Evolutionary conservation across 2,113 vertebrate species (phyloP).

Genomic region (Rhinogobius similis): DNA sequence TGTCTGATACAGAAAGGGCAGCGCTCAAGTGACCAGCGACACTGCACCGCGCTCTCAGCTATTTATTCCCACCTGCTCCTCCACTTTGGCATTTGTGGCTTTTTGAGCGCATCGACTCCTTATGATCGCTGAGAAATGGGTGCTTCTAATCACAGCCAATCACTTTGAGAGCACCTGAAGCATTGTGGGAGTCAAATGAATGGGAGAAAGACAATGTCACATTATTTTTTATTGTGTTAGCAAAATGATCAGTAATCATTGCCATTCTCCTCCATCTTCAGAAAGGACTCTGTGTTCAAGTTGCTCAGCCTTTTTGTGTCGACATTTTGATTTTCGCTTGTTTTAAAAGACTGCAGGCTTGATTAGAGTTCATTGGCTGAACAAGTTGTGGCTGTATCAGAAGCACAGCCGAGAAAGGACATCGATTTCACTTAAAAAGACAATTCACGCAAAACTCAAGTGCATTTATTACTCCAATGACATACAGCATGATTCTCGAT

Average conservation of each 20-base stretch:
- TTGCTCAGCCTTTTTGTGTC: conserved; percentile 20
- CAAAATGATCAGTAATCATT: conserved; percentile 41
- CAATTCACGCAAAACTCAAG: no score
- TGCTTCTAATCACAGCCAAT: conserved; percentile 29
- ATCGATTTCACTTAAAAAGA: neutral
- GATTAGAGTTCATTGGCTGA: conserved; percentile 47
- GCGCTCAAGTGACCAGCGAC: conserved; percentile 17
- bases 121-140: conserved; percentile 18
- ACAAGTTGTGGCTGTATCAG: conserved; percentile 49
- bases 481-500: no score
- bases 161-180: conserved; percentile 27
- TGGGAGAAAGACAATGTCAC: neutral
- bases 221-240: conserved; percentile 30
- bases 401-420: conserved; percentile 17
- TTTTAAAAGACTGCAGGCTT: conserved; percentile 39
- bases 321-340: conserved; percentile 48
- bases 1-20: conserved; percentile 15
- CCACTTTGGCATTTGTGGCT: conserved; percentile 5
- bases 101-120: conserved; percentile 20
- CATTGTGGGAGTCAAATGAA: conserved; percentile 17
- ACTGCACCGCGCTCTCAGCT: conserved; percentile 11
- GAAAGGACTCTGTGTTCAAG: conserved; percentile 3
- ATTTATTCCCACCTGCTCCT: conserved; percentile 28
- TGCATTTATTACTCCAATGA: no score
- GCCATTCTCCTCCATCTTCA: conserved; percentile 11